These are phyloP conservation scores for Erinaceus europaeus DNA, from an alignment of 2,113 vertebrate species.

Conservation along the genomic window DNA sequence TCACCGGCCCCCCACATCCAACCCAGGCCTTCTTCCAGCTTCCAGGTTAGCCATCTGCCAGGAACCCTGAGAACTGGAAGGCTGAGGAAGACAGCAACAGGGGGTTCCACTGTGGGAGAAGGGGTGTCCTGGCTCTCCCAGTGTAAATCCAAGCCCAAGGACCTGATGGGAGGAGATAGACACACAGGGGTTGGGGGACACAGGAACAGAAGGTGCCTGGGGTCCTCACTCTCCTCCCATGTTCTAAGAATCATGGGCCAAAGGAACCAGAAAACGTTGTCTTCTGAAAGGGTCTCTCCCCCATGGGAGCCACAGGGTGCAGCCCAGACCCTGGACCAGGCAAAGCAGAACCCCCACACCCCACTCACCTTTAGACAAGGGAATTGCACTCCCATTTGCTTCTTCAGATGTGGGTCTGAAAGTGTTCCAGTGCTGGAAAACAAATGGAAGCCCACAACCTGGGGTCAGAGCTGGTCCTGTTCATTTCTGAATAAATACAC, in stretches of 20 bases:
- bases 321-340: background rate
- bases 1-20: background rate
- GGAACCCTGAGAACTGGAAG: background rate
- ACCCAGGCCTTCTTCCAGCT: slow-evolving; percentile 8
- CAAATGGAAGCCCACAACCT: background rate
- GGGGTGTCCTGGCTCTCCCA: no score
- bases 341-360: background rate
- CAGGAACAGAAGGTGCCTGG: background rate
- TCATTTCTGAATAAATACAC: background rate
- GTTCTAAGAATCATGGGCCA: background rate
- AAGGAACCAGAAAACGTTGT: background rate
- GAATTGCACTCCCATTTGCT: background rate
- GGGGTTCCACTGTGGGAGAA: no score
- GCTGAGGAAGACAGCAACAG: background rate
- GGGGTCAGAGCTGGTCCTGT: background rate
- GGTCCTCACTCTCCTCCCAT: background rate
- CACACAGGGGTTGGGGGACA: no score
- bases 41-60: slow-evolving; percentile 42
- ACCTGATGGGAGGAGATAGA: background rate
- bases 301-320: no score
- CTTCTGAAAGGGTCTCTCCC: no score
- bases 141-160: no score
- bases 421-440: no score
- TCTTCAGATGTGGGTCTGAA: no score
- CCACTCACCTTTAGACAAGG: background rate